Evolutionary conservation across 2,113 vertebrate species (phyloP).

Genomic region (Anthoscopus minutus): DNA sequence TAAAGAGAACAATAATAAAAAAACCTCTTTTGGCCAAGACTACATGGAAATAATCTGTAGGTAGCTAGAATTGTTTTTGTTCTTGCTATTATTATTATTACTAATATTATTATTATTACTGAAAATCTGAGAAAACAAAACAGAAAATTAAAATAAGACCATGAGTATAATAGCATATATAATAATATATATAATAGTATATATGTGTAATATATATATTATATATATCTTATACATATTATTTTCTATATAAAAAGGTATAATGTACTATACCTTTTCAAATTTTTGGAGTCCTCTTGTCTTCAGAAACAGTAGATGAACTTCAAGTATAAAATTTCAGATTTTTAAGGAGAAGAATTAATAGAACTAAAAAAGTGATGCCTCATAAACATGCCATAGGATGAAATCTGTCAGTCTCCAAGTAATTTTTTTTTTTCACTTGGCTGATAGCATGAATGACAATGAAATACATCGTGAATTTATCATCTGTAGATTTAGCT

Average conservation of each 20-base stretch:
- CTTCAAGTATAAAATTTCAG: background rate
- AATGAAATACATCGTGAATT: background rate
- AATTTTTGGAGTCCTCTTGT: background rate
- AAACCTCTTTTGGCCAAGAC: background rate
- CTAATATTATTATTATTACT: background rate
- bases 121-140: background rate
- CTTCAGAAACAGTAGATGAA: background rate
- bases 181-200: too few species aligned
- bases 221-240: too few species aligned
- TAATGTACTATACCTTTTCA: background rate
- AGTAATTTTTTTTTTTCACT: background rate
- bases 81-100: background rate
- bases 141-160: background rate
- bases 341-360: background rate
- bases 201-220: too few species aligned
- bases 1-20: background rate
- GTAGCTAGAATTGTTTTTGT: background rate
- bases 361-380: background rate
- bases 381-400: background rate
- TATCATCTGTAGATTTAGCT: background rate
- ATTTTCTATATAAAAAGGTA: too few species aligned
- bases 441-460: background rate
- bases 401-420: background rate
- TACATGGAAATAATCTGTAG: background rate
- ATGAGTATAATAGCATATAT: too few species aligned